Base-by-base conservation (phyloP, 2,888 invertebrate genomes). In the Caenorhabditis auriculariae region DNA sequence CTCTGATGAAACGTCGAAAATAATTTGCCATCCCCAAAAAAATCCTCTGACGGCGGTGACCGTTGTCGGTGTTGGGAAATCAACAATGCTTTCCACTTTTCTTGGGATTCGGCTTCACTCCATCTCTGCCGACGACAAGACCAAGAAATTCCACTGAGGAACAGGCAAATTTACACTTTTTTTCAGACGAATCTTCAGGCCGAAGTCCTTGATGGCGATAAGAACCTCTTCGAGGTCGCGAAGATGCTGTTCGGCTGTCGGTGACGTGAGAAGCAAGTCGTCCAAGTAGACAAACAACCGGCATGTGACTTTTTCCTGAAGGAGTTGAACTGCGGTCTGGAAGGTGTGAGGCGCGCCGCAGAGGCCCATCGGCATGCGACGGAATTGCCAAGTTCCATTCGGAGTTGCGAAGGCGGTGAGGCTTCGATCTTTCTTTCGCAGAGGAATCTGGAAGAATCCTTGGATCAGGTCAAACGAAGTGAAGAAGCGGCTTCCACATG, bases 121-220 rank as follows among this genome's bases (percentile, higher is more conserved):
- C 72, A 2, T 63, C 19, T n/a, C 28, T 43, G 0, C 43, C 38
- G 4, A 72, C 32, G 9, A 63, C 24, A n/a, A 53, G 41, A 24
- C 71, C 71, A 12, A 69, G 42, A 19, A 64, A 72, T 17, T 44
- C 24, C 4, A 71, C 42, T 21, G 58, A 48, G 0, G 21, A 26
- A 3, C 12, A 17, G 1, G 56, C 71, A 24, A 66, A 60, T 3
- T 43, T 29, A 28, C 61, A 66, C n/a, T n/a, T 49, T 72, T 72
- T 3, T 43, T 35, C 0, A 49, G 24, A 19, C 45, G 48, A 12
- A 69, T 17, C 46, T 69, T 72, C 54, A 72, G 24, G 3, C 64
- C 66, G 38, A 57, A 32, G 9, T 54, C 17, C 9, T 54, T 37
- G 3, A 69, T 44, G 6, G 23, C 32, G 3, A 12, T 19, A 1